Base-by-base conservation (phyloP, 2,113 vertebrate genomes). In the Nycticebus coucang region DNA sequence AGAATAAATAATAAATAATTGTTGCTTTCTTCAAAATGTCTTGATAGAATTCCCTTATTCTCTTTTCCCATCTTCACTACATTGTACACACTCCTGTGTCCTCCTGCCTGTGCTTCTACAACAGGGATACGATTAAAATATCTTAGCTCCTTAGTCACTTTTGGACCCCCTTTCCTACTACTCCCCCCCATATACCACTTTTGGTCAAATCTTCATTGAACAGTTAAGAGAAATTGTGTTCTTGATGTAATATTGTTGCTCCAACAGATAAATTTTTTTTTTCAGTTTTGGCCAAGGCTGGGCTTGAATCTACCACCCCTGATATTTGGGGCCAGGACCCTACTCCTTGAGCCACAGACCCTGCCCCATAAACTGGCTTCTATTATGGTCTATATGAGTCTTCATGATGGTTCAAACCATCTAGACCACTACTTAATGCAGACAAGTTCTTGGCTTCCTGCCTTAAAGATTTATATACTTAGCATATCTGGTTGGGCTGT, bases 371-470 rank as follows among this genome's bases (percentile, higher is more conserved):
- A 14, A 37, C 45, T 55, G 21, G 19, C 12, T 68, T 64, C 22
- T 26, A 59, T 26, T 81, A 35, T 37, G 17, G 13, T 79, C 35
- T 59, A 4, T 15, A 28, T 26, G 28, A 68, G 74, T 91, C 68
- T 96, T 9, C 19, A 50, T 28, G 82, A 91, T 18, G 19, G 26
- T 69, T 50, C 37, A 82, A 68, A 35, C 7, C 35, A 87, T 26
- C 50, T 26, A 59, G 74, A 37, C 12, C 45, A 68, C 30, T 19
- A 35, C 41, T 68, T 28, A 28, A 59, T 50, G 28, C 19, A 30
- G 50, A 87, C 50, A 91, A 53, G 33, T 69, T 94, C 66, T 86
- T 96, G 74, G 37, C 68, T 86, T 81, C 59, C 33, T 93, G 75
- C 59, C 74, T 81, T 75, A 60, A 90, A 75, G 35, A 81, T 68